phyloP scores from a whole-genome alignment of 2,888 invertebrate genomes.

The Himalopsyche anomala region DNA sequence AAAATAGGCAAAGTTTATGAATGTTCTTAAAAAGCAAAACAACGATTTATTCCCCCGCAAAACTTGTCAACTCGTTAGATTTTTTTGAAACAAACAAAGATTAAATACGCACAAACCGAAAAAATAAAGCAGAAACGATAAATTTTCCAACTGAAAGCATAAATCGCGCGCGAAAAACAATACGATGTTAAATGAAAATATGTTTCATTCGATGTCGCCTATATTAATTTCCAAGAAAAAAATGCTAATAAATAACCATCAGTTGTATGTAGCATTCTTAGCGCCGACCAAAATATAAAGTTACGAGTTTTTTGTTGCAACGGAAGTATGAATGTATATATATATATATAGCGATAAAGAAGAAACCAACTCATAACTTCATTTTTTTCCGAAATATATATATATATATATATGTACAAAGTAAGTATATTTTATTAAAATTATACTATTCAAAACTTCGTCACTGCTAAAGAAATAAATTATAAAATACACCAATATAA shows the following conservation, averaged over 20 bases:
- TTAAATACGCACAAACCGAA: conserved; percentile 43
- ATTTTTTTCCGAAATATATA: no score
- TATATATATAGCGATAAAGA: no score
- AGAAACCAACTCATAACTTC: no score
- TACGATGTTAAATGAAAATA: conserved; percentile 45
- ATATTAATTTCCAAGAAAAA: conserved; percentile 46
- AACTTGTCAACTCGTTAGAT: conserved; percentile 46
- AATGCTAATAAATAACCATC: conserved; percentile 40
- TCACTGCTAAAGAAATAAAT: no score
- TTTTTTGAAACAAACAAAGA: conserved; percentile 43
- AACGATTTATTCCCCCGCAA: conserved; percentile 8
- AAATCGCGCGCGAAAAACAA: conserved; percentile 51
- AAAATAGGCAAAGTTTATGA: conserved; percentile 15
- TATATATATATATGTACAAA: no score
- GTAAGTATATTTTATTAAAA: no score
- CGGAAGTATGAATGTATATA: no score
- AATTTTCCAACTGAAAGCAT: conserved; percentile 48
- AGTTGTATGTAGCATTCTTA: conserved; percentile 13
- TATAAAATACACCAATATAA: no score
- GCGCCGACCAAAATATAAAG: background rate
- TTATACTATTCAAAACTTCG: no score
- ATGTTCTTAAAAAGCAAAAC: conserved; percentile 31
- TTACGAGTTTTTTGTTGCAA: background rate
- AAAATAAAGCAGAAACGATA: conserved; percentile 29
- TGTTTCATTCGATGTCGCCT: conserved; percentile 39